phyloP scores from a whole-genome alignment of 2,888 invertebrate species.

The Drosophila mayaguana region DNA sequence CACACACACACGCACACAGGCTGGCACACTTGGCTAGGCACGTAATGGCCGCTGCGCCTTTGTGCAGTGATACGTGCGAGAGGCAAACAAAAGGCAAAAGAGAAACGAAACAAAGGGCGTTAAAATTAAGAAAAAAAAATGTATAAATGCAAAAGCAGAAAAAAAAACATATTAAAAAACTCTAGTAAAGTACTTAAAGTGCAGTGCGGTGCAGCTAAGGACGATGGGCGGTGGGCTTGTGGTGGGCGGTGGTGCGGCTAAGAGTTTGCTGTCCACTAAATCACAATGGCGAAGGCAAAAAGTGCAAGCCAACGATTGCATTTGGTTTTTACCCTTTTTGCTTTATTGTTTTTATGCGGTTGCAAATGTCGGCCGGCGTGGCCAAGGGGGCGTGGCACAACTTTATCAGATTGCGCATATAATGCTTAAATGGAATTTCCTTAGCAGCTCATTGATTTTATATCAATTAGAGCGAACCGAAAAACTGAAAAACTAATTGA shows the following conservation, averaged over 20 bases:
- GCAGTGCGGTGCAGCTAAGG: conserved; percentile 18
- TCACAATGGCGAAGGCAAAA: conserved; percentile 21
- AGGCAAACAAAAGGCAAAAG: conserved; percentile 58
- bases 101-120: conserved; percentile 67
- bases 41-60: conserved; percentile 74
- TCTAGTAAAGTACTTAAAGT: conserved; percentile 52
- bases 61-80: conserved; percentile 77
- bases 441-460: conserved; percentile 51
- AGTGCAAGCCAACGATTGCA: conserved; percentile 35
- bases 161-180: conserved; percentile 13
- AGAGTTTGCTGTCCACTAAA: conserved; percentile 43
- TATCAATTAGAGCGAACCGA: conserved; percentile 45
- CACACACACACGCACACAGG: conserved; percentile 35
- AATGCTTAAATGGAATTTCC: conserved; percentile 50
- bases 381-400: conserved; percentile 16
- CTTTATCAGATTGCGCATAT: conserved; percentile 70
- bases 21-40: conserved; percentile 68
- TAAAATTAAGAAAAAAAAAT: conserved; percentile 39
- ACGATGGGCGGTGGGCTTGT: not conserved
- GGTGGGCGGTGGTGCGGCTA: not conserved
- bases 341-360: conserved; percentile 45
- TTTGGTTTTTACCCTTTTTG: conserved; percentile 20
- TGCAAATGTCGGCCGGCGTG: conserved; percentile 1
- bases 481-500: conserved; percentile 61
- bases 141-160: conserved; percentile 1